Evolutionary conservation across 2,888 invertebrate species (phyloP).

Genomic region (Thecocarcelia acutangulata): DNA sequence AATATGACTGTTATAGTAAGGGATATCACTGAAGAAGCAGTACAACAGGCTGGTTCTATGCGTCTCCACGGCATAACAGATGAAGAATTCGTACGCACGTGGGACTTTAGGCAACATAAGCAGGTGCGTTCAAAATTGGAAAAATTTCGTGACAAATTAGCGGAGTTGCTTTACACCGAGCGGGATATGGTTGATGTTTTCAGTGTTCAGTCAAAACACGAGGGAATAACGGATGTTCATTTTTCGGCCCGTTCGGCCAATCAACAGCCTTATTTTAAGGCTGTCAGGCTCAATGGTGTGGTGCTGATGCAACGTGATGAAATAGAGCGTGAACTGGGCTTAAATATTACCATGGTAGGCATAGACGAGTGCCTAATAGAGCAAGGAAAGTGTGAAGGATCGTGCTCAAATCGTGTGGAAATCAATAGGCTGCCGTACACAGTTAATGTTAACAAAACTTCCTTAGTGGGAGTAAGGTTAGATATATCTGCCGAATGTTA

Average conservation of each 20-base stretch:
- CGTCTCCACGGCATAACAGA: slow-evolving; percentile 95
- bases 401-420: slow-evolving; percentile 94
- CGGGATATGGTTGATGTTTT: slow-evolving; percentile 96
- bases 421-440: slow-evolving; percentile 92
- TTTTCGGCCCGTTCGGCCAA: slow-evolving; percentile 95
- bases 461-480: slow-evolving; percentile 96
- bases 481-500: slow-evolving; percentile 95
- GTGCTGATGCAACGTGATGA: slow-evolving; percentile 95
- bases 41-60: slow-evolving; percentile 96
- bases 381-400: slow-evolving; percentile 94
- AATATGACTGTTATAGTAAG: slow-evolving; percentile 96
- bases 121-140: slow-evolving; percentile 93
- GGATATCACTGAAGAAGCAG: slow-evolving; percentile 96
- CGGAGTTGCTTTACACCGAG: slow-evolving; percentile 91
- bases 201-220: slow-evolving; percentile 93
- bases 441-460: slow-evolving; percentile 98
- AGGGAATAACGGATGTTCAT: slow-evolving; percentile 93
- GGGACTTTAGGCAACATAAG: slow-evolving; percentile 93
- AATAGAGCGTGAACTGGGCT: slow-evolving; percentile 94
- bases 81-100: slow-evolving; percentile 97
- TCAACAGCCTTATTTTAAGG: slow-evolving; percentile 91
- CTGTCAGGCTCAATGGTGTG: slow-evolving; percentile 95
- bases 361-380: slow-evolving; percentile 97
- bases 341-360: slow-evolving; percentile 97
- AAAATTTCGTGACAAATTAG: slow-evolving; percentile 92